A percentile compares a stretch with the other conserved stretches of the same genome.
Evolutionary conservation across 2,888 invertebrate genomes (phyloP).

Genomic region (Dryococelus australis): DNA sequence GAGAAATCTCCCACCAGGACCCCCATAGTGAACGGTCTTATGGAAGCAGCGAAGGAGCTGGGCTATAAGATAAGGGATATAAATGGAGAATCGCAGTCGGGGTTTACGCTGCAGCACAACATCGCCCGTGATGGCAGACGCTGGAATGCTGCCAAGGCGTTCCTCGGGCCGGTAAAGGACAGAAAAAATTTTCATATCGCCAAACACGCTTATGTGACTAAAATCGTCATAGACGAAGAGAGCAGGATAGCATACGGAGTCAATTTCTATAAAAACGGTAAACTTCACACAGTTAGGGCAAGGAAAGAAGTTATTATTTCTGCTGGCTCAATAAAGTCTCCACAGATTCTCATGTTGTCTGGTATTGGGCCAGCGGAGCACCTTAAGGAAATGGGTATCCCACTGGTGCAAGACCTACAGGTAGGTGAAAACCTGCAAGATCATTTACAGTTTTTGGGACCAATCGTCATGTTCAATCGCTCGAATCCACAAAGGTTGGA

Average conservation of each 20-base stretch:
- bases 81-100: conserved; percentile 60
- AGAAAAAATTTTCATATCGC: conserved; percentile 70
- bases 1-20: conserved; percentile 48
- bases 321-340: conserved; percentile 39
- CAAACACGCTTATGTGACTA: conserved; percentile 67
- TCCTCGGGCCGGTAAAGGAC: conserved; percentile 65
- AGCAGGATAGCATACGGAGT: conserved; percentile 68
- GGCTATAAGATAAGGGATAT: conserved; percentile 65
- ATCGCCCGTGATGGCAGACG: conserved; percentile 72
- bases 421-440: conserved; percentile 60
- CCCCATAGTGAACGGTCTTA: conserved; percentile 40
- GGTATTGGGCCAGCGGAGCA: conserved; percentile 42
- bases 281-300: conserved; percentile 37
- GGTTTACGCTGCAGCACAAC: conserved; percentile 51
- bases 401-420: conserved; percentile 62
- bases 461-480: conserved; percentile 60
- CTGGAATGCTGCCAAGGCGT: conserved; percentile 72
- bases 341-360: conserved; percentile 42
- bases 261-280: conserved; percentile 63
- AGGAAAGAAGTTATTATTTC: conserved; percentile 40
- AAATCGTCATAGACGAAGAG: conserved; percentile 65
- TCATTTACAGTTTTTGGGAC: conserved; percentile 56
- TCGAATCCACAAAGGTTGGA: conserved; percentile 66
- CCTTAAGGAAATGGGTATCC: conserved; percentile 56
- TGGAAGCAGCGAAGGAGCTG: conserved; percentile 42